Evolutionary conservation across 2,888 invertebrate species (phyloP).

Genomic region (Dolomedes plantarius): DNA sequence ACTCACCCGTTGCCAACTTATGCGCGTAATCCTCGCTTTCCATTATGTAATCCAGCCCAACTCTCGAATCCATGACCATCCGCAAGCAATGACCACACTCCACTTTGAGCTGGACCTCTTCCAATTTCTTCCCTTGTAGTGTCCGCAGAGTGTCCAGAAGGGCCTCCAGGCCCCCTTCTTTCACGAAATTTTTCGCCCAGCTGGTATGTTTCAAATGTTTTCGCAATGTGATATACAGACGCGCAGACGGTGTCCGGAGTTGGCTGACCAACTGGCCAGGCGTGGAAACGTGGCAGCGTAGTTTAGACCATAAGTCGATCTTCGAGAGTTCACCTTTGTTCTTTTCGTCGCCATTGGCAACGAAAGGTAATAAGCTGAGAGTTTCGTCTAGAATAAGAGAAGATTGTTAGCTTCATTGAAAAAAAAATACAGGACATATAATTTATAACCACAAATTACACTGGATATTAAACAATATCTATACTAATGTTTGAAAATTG

Average conservation of each 20-base stretch:
- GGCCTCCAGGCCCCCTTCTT: conserved; percentile 52
- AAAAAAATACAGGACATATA: no score
- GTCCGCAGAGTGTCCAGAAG: conserved; percentile 54
- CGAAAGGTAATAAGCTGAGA: not conserved
- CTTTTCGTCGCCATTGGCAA: not conserved
- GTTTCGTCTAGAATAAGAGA: not conserved
- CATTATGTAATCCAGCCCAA: conserved; percentile 78
- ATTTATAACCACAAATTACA: no score
- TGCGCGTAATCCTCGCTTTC: conserved; percentile 76
- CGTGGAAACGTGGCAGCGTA: not conserved
- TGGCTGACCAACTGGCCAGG: conserved; percentile 40
- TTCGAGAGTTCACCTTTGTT: not conserved
- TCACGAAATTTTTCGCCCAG: conserved; percentile 57
- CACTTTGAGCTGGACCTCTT: conserved; percentile 75
- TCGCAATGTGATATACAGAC: conserved; percentile 28
- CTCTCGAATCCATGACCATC: conserved; percentile 77
- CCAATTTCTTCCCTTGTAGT: conserved; percentile 24
- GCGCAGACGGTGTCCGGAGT: conserved; percentile 36
- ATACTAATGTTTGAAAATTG: no score
- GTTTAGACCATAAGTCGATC: not conserved
- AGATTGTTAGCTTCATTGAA: not conserved
- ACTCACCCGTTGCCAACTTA: conserved; percentile 77
- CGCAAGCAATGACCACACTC: conserved; percentile 78
- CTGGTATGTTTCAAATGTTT: conserved; percentile 28
- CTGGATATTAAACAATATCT: no score